phyloP scores from a whole-genome alignment of 2,113 vertebrate genomes.

The Amphilophus citrinellus region DNA sequence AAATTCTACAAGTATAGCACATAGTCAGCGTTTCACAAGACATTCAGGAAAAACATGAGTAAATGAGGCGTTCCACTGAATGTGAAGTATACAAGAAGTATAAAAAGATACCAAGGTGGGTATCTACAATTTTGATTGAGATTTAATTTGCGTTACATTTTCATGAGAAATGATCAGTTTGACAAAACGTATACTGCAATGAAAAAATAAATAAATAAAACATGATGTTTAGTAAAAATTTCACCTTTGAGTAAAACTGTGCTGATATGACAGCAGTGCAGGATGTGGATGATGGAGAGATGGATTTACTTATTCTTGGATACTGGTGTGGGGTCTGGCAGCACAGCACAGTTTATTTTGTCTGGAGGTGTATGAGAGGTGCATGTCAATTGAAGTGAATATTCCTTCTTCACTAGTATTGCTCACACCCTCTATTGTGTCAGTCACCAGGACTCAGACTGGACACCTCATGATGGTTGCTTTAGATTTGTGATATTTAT shows the following conservation, averaged over 20 bases:
- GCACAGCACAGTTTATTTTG: slow-evolving; percentile 69
- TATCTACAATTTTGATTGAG: too few relatives aligned
- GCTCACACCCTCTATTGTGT: neutral
- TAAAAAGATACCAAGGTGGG: neutral
- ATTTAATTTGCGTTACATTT: too few relatives aligned
- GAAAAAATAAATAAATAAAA: neutral
- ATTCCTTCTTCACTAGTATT: slow-evolving; percentile 14
- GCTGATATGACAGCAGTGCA: neutral
- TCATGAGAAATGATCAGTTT: neutral
- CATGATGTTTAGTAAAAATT: neutral
- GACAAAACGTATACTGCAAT: neutral
- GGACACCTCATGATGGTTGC: neutral
- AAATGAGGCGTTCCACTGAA: neutral
- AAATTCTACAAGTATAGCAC: neutral
- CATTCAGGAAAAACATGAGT: neutral
- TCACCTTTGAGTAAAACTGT: neutral
- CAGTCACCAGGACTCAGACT: neutral
- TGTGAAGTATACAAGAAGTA: neutral
- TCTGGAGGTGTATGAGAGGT: slow-evolving; percentile 56
- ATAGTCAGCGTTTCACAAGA: accelerated
- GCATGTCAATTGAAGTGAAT: slow-evolving; percentile 50
- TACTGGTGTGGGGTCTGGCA: slow-evolving; percentile 55
- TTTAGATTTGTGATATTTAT: neutral
- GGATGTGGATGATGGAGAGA: neutral
- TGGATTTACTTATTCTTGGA: slow-evolving; percentile 1